A percentile compares a stretch with the other conserved stretches of the same genome.
These are phyloP conservation scores for Ophioderma brevispina DNA, from an alignment of 35 echinoderm and acorn worm genomes.

Conservation along the genomic window DNA sequence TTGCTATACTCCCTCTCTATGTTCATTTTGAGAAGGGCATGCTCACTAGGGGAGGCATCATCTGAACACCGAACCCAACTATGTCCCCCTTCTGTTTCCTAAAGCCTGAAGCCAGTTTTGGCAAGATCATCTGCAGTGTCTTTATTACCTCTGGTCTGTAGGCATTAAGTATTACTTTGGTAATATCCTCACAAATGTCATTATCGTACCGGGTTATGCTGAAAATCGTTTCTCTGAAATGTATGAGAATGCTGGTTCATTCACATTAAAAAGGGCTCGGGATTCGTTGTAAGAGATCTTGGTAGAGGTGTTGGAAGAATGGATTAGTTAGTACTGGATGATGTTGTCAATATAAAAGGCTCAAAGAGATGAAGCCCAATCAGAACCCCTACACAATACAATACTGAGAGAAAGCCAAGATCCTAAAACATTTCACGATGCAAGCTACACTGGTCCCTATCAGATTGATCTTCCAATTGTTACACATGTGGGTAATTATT, in stretches of 20 bases:
- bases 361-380: background rate
- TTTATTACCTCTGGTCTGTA: background rate
- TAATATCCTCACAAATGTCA: background rate
- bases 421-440: too few species aligned
- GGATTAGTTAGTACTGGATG: background rate
- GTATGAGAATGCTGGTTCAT: background rate
- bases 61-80: background rate
- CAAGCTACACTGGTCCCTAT: too few species aligned
- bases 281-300: background rate
- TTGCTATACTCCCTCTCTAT: background rate
- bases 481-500: too few species aligned
- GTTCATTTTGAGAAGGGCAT: background rate
- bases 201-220: background rate
- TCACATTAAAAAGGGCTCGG: background rate
- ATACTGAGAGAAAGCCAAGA: too few species aligned
- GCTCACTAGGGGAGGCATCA: background rate
- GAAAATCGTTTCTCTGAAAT: background rate
- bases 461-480: too few species aligned
- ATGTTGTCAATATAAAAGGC: background rate
- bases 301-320: background rate
- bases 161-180: background rate
- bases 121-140: background rate
- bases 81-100: background rate
- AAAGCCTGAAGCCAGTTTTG: background rate
- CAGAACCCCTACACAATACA: background rate